Conservation (phyloP, 2,797 vertebrate species). For the Nyctalus aviator region DNA sequence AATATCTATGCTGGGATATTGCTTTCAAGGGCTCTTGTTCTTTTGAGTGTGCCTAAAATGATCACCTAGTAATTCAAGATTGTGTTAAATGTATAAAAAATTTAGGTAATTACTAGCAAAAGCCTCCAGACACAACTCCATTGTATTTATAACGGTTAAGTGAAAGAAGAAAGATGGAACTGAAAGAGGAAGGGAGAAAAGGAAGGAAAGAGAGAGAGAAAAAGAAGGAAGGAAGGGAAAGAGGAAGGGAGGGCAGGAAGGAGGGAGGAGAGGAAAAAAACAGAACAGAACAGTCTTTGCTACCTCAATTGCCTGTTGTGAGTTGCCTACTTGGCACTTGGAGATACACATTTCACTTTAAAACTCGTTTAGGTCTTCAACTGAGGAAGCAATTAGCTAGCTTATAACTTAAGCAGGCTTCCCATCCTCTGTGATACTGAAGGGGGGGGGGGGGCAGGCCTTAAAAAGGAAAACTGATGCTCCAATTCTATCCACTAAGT, state of each 20-base stretch:
- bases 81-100: constrained; percentile 88
- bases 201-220: not conserved
- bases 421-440: constrained; percentile 60
- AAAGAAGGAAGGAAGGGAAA: too few species aligned
- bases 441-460: not conserved
- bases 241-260: accelerated
- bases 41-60: constrained; percentile 85
- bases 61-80: constrained; percentile 86
- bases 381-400: constrained; percentile 85
- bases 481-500: not conserved
- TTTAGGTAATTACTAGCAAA: constrained; percentile 86
- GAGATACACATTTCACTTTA: constrained; percentile 82
- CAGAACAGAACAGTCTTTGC: not conserved
- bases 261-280: too few species aligned
- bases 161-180: constrained; percentile 24
- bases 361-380: constrained; percentile 83
- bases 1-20: constrained; percentile 89
- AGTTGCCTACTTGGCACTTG: constrained; percentile 62
- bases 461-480: not conserved
- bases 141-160: constrained; percentile 63
- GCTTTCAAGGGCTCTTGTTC: constrained; percentile 87
- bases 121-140: constrained; percentile 49
- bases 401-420: constrained; percentile 71
- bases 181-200: not conserved
- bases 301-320: constrained; percentile 57